phyloP scores from a whole-genome alignment of 2,113 vertebrate species.

The Collichthys lucidus region DNA sequence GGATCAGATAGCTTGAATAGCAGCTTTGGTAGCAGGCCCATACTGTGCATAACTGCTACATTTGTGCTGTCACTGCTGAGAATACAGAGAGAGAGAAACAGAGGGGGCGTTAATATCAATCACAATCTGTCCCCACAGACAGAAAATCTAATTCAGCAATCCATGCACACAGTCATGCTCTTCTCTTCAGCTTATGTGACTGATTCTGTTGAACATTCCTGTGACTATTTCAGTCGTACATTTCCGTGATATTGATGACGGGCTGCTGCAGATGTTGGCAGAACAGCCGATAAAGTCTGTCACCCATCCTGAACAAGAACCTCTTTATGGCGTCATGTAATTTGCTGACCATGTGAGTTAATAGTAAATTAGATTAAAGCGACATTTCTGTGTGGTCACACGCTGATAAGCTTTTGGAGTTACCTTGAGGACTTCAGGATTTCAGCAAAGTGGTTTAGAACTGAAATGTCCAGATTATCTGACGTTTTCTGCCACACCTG shows the following conservation, averaged over 20 bases:
- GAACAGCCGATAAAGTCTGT: slow-evolving; percentile 33
- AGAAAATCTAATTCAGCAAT: slow-evolving; percentile 58
- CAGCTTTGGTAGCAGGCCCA: slow-evolving; percentile 86
- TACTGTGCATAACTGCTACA: slow-evolving; percentile 81
- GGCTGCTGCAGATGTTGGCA: slow-evolving; percentile 52
- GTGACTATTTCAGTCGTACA: slow-evolving; percentile 44
- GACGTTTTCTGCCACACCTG: slow-evolving; percentile 92
- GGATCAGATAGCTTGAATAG: slow-evolving; percentile 89
- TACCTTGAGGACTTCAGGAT: slow-evolving; percentile 90
- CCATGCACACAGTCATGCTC: slow-evolving; percentile 51
- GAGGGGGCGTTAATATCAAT: slow-evolving; percentile 52
- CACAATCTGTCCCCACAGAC: slow-evolving; percentile 47
- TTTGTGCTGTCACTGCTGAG: slow-evolving; percentile 82
- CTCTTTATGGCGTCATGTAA: slow-evolving; percentile 45
- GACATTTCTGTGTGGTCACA: slow-evolving; percentile 8
- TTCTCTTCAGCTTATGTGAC: slow-evolving; percentile 48
- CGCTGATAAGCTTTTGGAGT: slow-evolving; percentile 3
- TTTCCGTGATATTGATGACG: slow-evolving; percentile 54
- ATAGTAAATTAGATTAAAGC: slow-evolving; percentile 41
- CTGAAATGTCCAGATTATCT: slow-evolving; percentile 88
- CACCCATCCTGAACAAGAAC: slow-evolving; percentile 47
- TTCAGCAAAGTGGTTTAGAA: slow-evolving; percentile 90
- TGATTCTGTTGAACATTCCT: slow-evolving; percentile 52
- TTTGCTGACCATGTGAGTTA: slow-evolving; percentile 31
- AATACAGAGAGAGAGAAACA: slow-evolving; percentile 20